A percentile compares a stretch with the other conserved stretches of the same genome.
These are phyloP conservation scores for Mesoligia furuncula DNA, from an alignment of 2,888 invertebrate genomes.

Conservation along the genomic window DNA sequence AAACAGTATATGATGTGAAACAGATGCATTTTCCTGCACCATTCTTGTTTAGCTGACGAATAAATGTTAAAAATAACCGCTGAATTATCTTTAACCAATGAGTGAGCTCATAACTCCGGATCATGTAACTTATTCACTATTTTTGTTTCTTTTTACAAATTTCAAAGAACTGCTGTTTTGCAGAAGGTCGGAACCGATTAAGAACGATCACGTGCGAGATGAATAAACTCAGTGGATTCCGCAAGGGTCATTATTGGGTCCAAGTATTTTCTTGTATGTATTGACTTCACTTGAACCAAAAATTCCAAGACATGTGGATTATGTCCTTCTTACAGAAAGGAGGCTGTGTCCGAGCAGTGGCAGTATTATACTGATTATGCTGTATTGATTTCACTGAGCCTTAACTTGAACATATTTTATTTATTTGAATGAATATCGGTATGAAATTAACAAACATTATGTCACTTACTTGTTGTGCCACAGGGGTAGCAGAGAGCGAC, in stretches of 20 bases:
- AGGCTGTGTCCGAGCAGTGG: not conserved
- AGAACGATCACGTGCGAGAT: not conserved
- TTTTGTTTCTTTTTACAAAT: not conserved
- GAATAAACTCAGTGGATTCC: not conserved
- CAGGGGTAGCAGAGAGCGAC: slow-evolving; percentile 93
- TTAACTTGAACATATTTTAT: not conserved
- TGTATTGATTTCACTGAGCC: not conserved
- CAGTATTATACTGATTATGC: not conserved
- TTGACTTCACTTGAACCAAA: not conserved
- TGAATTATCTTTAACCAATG: slow-evolving; percentile 2
- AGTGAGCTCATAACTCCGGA: slow-evolving; percentile 33
- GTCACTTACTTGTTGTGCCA: slow-evolving; percentile 90
- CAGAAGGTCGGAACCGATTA: not conserved
- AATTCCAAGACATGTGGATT: not conserved
- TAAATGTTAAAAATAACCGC: slow-evolving; percentile 46
- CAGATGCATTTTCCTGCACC: slow-evolving; percentile 64
- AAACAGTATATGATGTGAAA: slow-evolving; percentile 59
- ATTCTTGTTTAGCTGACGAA: slow-evolving; percentile 33
- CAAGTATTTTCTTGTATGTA: not conserved
- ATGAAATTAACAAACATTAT: not conserved
- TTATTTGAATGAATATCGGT: not conserved
- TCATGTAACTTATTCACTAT: slow-evolving; percentile 1
- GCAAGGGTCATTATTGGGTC: slow-evolving; percentile 12
- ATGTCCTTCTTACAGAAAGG: not conserved
- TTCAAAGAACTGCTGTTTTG: not conserved